Percentiles rank a stretch among this genome's conserved stretches.
These are phyloP conservation scores for Petrocephalus zakoni DNA, from an alignment of 2,113 vertebrate genomes.

Conservation along the genomic window DNA sequence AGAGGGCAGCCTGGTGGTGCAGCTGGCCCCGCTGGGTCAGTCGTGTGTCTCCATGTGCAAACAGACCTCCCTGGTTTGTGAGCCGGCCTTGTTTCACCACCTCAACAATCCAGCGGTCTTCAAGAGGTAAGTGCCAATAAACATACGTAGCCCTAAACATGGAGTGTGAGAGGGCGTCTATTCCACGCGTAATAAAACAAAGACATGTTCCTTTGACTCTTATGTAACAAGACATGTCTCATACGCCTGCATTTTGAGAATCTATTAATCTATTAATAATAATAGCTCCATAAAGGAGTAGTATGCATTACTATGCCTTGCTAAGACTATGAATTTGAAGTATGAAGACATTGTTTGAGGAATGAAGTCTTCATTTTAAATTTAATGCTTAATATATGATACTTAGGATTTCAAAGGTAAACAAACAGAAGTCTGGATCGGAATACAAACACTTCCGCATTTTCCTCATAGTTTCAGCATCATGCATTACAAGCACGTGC, in stretches of 20 bases:
- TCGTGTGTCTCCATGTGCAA: conserved; percentile 51
- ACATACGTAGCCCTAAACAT: neutral
- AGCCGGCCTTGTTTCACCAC: conserved; percentile 55
- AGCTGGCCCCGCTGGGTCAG: conserved; percentile 50
- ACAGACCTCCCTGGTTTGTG: conserved; percentile 49
- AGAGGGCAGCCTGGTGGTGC: conserved; percentile 38
- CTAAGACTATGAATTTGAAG: neutral
- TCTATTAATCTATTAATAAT: neutral
- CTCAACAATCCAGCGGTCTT: conserved; percentile 52
- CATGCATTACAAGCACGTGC: neutral
- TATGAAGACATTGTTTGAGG: neutral
- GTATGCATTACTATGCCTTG: neutral
- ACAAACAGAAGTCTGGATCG: neutral
- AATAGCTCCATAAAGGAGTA: neutral
- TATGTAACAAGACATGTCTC: neutral
- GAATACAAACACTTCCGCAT: neutral
- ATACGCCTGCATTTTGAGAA: neutral
- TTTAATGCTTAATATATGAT: neutral
- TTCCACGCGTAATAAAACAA: neutral
- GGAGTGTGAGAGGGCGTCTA: neutral
- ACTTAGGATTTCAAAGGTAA: neutral
- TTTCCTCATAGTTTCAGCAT: neutral
- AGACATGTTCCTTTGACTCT: neutral
- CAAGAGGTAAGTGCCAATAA: conserved; percentile 41
- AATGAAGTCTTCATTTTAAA: neutral